Percentiles rank a stretch among this genome's conserved stretches.
Conservation (phyloP, 1,140 invertebrate genomes). For the Diorhabda carinulata region DNA sequence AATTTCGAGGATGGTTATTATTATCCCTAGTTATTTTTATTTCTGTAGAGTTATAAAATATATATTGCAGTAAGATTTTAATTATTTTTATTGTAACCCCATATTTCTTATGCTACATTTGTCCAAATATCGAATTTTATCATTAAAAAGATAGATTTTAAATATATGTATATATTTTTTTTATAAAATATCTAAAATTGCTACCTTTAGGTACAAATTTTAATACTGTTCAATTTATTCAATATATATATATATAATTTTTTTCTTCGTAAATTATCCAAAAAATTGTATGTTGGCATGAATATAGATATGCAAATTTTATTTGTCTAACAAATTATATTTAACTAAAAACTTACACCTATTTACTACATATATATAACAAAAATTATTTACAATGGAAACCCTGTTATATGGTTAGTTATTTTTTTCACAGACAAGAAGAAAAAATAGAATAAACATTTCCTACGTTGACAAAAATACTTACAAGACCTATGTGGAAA, state of each 20-base stretch:
- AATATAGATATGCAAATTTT: constrained; percentile 43
- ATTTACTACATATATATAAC: constrained; percentile 27
- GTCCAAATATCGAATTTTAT: constrained; percentile 35
- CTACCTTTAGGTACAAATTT: constrained; percentile 49
- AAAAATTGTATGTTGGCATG: constrained; percentile 37
- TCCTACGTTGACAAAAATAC: neutral
- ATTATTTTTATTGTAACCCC: too few relatives aligned
- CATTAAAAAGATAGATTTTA: constrained; percentile 45
- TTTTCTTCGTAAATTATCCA: constrained; percentile 23
- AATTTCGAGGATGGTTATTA: too few relatives aligned
- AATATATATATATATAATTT: constrained; percentile 35
- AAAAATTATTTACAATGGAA: constrained; percentile 31
- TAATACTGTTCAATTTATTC: constrained; percentile 46
- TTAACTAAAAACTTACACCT: constrained; percentile 29
- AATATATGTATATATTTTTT: constrained; percentile 42
- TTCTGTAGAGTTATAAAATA: too few relatives aligned
- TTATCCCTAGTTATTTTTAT: too few relatives aligned
- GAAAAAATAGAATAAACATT: neutral
- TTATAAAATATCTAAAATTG: constrained; percentile 48
- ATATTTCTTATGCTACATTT: neutral
- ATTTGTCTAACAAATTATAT: constrained; percentile 36
- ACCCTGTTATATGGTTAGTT: constrained; percentile 19
- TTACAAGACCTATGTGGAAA: neutral
- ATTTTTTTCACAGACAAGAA: constrained; percentile 4
- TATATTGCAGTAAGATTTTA: too few relatives aligned